Evolutionary conservation across 2,797 vertebrate species (phyloP), one percentile per base, ranked within the genome.

Genomic region (Clarias fuscus): DNA sequence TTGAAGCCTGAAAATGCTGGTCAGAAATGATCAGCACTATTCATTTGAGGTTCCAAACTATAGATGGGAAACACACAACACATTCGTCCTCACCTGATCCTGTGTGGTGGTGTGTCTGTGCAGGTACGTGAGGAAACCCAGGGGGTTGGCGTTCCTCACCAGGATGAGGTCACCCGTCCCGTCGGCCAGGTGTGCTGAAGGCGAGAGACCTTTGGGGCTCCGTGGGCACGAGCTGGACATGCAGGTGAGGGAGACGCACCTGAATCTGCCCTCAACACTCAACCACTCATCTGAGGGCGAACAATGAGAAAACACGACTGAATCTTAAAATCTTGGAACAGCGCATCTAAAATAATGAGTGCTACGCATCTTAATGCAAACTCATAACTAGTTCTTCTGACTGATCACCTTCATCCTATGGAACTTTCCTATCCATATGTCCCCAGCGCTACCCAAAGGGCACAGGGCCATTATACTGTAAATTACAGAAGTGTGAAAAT

Each of bases 131-230:
- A 97, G 94, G 90, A 97, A 97, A 59, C 91, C 90, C 43, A 96
- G 84, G 0, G 92, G 91, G 67, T 94, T 90, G 22, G 95, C 94
- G 90, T 96, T 92, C 88, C 93, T 94, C 2, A 97, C 96, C 7
- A 97, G 89, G 88, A 97, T 96, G 81, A 97, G 96, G 89, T 97
- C 95, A 0, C 94, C 96, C 0, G 96, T 96, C 62, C 96, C 96
- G 0, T 97, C 96, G 0, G 96, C 96, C 89, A 97, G 92, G 89
- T 97, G 96, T 43, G 96, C 96, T 0, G 94, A 94, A 0, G 96
- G 96, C 0, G 96, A 97, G 68, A 97, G 95, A 33, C 96, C 96
- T 75, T 94, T 89, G 1, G 96, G 96, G 88, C 95, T 96, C 87
- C 89, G 95, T 59, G 95, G 94, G 90, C 95, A 96, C 0, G 95